A percentile compares a stretch with the other conserved stretches of the same genome.
phyloP scores from a whole-genome alignment of 1,140 invertebrate genomes.

The Telenomus remus region DNA sequence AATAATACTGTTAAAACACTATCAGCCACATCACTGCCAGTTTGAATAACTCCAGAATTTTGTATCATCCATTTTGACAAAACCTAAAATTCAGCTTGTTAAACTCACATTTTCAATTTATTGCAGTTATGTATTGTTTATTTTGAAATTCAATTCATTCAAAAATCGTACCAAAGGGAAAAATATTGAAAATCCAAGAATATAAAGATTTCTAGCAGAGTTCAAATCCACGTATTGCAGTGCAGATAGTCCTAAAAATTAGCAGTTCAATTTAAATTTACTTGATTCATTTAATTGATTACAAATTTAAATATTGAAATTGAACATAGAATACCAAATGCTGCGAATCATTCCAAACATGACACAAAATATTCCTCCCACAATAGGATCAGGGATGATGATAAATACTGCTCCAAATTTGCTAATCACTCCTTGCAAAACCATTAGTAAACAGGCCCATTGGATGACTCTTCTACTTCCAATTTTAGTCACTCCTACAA shows the following conservation, averaged over 20 bases:
- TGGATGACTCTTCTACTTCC: conserved; percentile 91
- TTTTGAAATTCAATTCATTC: conserved; percentile 5
- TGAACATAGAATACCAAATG: conserved; percentile 78
- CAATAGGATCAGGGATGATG: conserved; percentile 91
- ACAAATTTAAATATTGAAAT: not conserved
- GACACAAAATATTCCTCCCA: conserved; percentile 90
- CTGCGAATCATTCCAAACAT: conserved; percentile 92
- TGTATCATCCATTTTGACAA: conserved; percentile 47
- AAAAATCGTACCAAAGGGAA: conserved; percentile 81
- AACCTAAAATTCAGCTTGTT: conserved; percentile 11
- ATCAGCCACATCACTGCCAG: conserved; percentile 77
- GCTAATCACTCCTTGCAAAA: conserved; percentile 86
- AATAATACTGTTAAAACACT: conserved; percentile 86
- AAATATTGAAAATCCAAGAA: conserved; percentile 91
- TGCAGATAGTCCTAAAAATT: conserved; percentile 81
- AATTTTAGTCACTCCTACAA: conserved; percentile 78
- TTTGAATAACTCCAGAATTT: conserved; percentile 27
- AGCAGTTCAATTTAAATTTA: not conserved
- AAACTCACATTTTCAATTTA: too few species aligned
- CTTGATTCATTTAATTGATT: conserved; percentile 18
- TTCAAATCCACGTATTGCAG: conserved; percentile 89
- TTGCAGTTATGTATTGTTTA: not conserved
- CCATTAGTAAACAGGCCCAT: conserved; percentile 85
- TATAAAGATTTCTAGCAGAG: conserved; percentile 89
- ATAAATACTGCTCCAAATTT: conserved; percentile 91